A percentile compares a stretch with the other conserved stretches of the same genome.
phyloP scores from a whole-genome alignment of 2,888 invertebrate genomes.

The Drosophila monieri region DNA sequence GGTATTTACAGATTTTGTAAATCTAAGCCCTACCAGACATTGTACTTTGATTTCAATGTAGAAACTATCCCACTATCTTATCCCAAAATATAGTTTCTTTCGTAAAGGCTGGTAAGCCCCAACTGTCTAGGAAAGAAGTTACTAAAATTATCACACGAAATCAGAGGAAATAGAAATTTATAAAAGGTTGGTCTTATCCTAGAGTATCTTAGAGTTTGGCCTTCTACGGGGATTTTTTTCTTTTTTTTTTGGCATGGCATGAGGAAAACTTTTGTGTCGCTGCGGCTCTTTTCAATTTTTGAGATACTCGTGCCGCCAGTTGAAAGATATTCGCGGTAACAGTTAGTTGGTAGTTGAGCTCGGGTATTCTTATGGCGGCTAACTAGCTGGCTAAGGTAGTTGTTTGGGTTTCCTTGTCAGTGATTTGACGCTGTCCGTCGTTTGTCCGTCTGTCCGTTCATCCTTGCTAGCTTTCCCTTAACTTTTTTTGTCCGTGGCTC shows the following conservation, averaged over 20 bases:
- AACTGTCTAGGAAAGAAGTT: conserved; percentile 10
- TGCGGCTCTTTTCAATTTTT: conserved; percentile 37
- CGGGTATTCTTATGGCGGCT: conserved; percentile 40
- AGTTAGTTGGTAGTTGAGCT: conserved; percentile 26
- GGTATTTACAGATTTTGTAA: not conserved
- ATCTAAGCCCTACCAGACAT: not conserved
- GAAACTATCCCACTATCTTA: conserved; percentile 18
- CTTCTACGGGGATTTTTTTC: not conserved
- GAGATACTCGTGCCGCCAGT: conserved; percentile 16
- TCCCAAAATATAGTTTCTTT: conserved; percentile 3
- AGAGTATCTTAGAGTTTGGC: conserved; percentile 24
- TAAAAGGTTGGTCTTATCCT: conserved; percentile 6
- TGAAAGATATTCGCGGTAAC: conserved; percentile 32
- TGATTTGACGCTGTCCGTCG: conserved; percentile 40
- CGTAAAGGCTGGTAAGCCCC: not conserved
- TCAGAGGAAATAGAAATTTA: conserved; percentile 25
- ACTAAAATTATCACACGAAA: conserved; percentile 3
- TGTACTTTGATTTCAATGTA: not conserved
- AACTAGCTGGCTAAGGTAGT: conserved; percentile 38
- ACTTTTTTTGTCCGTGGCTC: conserved; percentile 12
- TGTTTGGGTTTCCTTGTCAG: conserved; percentile 59
- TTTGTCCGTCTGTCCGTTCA: not conserved
- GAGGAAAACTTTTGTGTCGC: conserved; percentile 36
- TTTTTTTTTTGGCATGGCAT: conserved; percentile 12
- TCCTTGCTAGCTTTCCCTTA: conserved; percentile 17